Evolutionary conservation across 2,888 invertebrate genomes (phyloP).

Genomic region (Melipona bicolor): DNA sequence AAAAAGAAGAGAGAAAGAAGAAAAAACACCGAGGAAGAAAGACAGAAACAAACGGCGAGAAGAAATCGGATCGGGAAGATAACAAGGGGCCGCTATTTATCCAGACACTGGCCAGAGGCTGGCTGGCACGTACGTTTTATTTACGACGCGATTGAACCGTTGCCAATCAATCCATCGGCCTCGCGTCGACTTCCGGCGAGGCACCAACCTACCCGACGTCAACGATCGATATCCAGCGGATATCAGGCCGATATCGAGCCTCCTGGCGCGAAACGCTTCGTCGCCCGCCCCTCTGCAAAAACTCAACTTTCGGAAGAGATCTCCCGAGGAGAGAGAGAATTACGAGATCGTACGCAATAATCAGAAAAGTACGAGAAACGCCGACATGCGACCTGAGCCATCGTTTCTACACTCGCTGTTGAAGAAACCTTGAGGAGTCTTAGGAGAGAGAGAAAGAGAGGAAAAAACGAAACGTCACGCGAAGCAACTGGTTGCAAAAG

Average conservation of each 20-base stretch:
- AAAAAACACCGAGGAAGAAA: neutral
- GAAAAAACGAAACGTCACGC: slow-evolving; percentile 30
- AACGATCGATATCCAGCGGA: slow-evolving; percentile 30
- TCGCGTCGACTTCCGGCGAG: slow-evolving; percentile 30
- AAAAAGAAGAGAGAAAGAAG: neutral
- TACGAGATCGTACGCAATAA: slow-evolving; percentile 27
- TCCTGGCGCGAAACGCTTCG: slow-evolving; percentile 21
- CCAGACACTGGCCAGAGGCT: slow-evolving; percentile 15
- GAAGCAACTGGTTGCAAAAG: slow-evolving; percentile 69
- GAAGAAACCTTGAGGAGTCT: neutral
- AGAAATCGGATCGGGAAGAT: slow-evolving; percentile 7
- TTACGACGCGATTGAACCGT: slow-evolving; percentile 43
- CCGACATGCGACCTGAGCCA: too few relatives aligned
- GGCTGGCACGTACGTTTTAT: slow-evolving; percentile 37
- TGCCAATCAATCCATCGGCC: slow-evolving; percentile 48
- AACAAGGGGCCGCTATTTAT: slow-evolving; percentile 27
- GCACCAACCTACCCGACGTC: neutral
- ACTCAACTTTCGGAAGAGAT: neutral
- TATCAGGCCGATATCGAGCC: slow-evolving; percentile 23
- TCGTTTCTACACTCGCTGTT: neutral
- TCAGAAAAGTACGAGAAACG: neutral
- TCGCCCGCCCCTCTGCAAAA: neutral
- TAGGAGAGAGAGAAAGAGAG: neutral
- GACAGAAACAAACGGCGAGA: too few relatives aligned
- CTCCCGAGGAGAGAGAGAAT: slow-evolving; percentile 50